Conservation (phyloP, 1,140 invertebrate genomes). For the Frieseomelitta varia region DNA sequence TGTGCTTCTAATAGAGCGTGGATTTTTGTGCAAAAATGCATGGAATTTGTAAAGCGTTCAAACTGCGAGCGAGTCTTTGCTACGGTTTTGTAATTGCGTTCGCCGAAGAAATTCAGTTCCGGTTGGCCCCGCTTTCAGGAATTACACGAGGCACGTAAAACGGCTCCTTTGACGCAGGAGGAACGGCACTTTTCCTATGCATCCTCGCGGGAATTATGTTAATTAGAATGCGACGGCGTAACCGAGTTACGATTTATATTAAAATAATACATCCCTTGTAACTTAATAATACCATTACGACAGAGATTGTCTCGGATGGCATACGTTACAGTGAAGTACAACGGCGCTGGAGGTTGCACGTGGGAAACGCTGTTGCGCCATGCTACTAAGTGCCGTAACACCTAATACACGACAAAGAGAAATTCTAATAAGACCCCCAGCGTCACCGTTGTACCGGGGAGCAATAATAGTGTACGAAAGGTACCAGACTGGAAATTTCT, state of each 20-base stretch:
- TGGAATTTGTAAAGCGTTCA: no score
- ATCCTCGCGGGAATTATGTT: not conserved
- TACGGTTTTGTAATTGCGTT: no score
- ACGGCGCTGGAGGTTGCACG: slow-evolving; percentile 55
- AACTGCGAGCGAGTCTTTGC: no score
- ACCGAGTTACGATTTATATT: slow-evolving; percentile 42
- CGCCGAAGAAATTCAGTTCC: no score
- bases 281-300: slow-evolving; percentile 60
- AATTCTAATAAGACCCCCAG: slow-evolving; percentile 58
- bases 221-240: slow-evolving; percentile 1
- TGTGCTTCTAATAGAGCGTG: no score
- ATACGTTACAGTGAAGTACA: slow-evolving; percentile 50
- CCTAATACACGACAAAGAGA: slow-evolving; percentile 62
- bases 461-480: slow-evolving; percentile 50
- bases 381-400: slow-evolving; percentile 63
- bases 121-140: no score
- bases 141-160: not conserved
- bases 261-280: slow-evolving; percentile 54
- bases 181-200: not conserved
- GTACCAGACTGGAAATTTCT: slow-evolving; percentile 6
- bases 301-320: slow-evolving; percentile 54
- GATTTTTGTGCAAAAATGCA: no score
- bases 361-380: slow-evolving; percentile 46
- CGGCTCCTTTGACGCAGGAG: no score
- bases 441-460: slow-evolving; percentile 34